phyloP scores from a whole-genome alignment of 2,113 vertebrate genomes.

The Paradoxurus hermaphroditus region DNA sequence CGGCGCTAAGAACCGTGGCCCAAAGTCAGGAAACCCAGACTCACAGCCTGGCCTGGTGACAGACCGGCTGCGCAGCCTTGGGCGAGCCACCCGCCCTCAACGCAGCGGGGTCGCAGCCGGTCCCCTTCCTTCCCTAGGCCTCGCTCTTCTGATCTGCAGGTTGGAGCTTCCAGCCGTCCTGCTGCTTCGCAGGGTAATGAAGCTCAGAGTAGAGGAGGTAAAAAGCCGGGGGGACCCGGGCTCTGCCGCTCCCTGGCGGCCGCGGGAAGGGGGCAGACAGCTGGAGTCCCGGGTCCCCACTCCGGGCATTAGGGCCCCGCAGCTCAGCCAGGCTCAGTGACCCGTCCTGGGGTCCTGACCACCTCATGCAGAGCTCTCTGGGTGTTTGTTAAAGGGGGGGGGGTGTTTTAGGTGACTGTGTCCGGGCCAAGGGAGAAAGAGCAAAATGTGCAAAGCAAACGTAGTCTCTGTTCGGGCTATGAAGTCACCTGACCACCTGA shows the following conservation, averaged over 20 bases:
- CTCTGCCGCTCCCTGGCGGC: rapidly evolving
- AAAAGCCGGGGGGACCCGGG: background rate
- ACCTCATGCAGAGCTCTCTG: background rate
- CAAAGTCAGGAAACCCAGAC: background rate
- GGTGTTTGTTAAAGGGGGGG: background rate
- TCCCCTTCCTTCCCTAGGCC: background rate
- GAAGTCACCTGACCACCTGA: background rate
- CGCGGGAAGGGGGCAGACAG: background rate
- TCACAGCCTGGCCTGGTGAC: background rate
- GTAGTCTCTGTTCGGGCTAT: background rate
- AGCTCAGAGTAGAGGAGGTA: background rate
- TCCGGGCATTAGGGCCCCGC: background rate
- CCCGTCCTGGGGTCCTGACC: background rate
- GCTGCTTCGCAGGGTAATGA: background rate
- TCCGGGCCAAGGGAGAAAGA: background rate
- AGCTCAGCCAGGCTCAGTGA: rapidly evolving
- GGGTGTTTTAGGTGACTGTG: background rate
- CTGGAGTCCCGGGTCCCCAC: background rate
- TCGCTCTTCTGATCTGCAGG: background rate
- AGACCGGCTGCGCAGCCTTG: background rate
- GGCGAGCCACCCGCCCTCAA: no score
- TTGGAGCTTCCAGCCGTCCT: background rate
- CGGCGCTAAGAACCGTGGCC: background rate
- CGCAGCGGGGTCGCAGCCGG: no score
- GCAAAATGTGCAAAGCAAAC: background rate